These are phyloP conservation scores for Peribatodes rhomboidaria DNA, from an alignment of 2,888 invertebrate genomes.

Conservation along the genomic window DNA sequence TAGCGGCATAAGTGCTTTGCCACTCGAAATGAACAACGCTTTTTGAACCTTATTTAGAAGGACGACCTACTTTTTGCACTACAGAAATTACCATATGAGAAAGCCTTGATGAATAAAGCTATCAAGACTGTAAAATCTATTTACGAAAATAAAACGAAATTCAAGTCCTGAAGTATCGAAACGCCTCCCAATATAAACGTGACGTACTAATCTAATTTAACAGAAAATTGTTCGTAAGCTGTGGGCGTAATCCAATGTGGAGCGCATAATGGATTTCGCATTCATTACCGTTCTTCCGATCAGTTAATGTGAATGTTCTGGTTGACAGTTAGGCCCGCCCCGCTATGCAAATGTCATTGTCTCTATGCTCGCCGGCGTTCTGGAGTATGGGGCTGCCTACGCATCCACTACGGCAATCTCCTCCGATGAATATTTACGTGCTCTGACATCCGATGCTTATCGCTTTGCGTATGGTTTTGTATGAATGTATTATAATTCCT, in stretches of 20 bases:
- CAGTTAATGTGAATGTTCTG: constrained; percentile 82
- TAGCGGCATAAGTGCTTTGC: constrained; percentile 76
- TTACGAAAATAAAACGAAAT: neutral
- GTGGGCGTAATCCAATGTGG: constrained; percentile 59
- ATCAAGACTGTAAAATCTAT: constrained; percentile 4
- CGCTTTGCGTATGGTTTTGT: constrained; percentile 60
- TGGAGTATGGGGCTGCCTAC: constrained; percentile 71
- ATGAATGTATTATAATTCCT: constrained; percentile 16
- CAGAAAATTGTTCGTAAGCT: constrained; percentile 34
- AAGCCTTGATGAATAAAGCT: constrained; percentile 21
- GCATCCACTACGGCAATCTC: constrained; percentile 70
- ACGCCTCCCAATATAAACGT: neutral
- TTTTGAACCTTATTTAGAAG: constrained; percentile 72
- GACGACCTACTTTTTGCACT: constrained; percentile 64
- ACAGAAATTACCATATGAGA: constrained; percentile 65
- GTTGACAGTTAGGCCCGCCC: constrained; percentile 83
- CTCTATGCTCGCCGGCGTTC: constrained; percentile 77
- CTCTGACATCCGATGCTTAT: constrained; percentile 27
- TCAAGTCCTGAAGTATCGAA: neutral
- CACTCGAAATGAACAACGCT: constrained; percentile 75
- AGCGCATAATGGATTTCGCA: constrained; percentile 72
- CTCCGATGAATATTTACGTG: constrained; percentile 79
- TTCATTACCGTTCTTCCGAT: constrained; percentile 72
- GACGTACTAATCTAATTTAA: neutral
- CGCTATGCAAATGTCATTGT: constrained; percentile 84